Evolutionary conservation across 30 jellyfish, hydroid and myxozoan species (phyloP).

Genomic region (Catostylus mosaicus): DNA sequence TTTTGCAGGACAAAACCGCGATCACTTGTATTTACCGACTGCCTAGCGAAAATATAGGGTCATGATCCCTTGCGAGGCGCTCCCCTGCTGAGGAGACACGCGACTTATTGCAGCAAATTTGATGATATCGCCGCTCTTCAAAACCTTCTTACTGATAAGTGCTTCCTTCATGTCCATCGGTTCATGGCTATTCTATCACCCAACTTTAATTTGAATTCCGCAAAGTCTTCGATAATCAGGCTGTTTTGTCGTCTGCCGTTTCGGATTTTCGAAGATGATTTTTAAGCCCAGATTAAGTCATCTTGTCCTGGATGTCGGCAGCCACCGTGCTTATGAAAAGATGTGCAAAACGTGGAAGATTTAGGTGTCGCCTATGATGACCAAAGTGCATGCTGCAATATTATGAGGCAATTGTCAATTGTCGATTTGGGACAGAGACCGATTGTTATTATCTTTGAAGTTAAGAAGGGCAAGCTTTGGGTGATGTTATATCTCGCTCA

Average conservation of each 20-base stretch:
- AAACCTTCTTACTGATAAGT: no score
- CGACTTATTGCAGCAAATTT: no score
- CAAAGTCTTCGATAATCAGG: not conserved
- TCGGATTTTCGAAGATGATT: not conserved
- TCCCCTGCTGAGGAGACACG: no score
- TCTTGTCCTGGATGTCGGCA: not conserved
- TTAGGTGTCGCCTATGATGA: conserved; percentile 4
- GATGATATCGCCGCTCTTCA: no score
- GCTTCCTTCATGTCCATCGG: no score
- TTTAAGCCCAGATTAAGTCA: not conserved
- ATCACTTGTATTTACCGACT: no score
- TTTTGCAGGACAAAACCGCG: no score
- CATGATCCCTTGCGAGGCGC: no score
- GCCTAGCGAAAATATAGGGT: no score
- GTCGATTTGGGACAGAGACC: not conserved
- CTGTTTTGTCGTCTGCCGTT: not conserved
- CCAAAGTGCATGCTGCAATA: not conserved
- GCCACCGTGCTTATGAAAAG: not conserved
- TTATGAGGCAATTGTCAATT: not conserved
- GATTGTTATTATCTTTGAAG: no score
- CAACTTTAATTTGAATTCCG: not conserved
- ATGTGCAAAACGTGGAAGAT: conserved; percentile 14
- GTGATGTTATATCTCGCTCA: no score
- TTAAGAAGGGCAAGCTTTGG: no score
- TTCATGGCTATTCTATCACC: not conserved